Evolutionary conservation across 2,797 vertebrate genomes (phyloP), one percentile per base, ranked within the genome.

Genomic region (Alfaro cultratus): DNA sequence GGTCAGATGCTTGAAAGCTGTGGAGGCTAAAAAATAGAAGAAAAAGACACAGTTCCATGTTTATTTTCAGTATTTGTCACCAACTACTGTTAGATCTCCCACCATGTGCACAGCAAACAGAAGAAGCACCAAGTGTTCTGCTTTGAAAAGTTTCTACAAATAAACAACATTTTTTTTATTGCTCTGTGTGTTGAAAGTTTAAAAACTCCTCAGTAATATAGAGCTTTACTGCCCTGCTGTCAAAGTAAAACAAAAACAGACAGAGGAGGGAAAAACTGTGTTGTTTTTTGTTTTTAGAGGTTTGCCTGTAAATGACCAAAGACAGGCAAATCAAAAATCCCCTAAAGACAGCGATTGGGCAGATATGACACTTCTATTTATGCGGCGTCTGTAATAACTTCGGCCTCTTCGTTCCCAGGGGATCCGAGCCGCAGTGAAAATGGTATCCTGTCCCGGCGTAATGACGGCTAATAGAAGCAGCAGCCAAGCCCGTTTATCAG

Each of bases 401-500:
- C 75, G 39, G 79, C 70, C 85, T 77, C 55, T 64, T 83, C 78
- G 83, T 85, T 83, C 85, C 81, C 82, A 26, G 57, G 0, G 51
- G 81, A 86, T 80, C 73, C 47, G 16, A 23, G 51, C 72, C 55
- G 79, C 41, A 67, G 83, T 80, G 77, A 83, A 89, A 92, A 87
- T 74, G 80, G 81, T 81, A 78, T 87, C 83, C 89, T 90, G 85
- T 94, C 93, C 91, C 87, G 43, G 81, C 26, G 76, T 92, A 92
- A 94, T 94, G 89, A 93, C 29, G 85, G 88, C 82, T 92, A 94
- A 94, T 94, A 85, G 93, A 92, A 79, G 85, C 84, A 82, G 83
- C 87, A 85, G 91, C 88, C 76, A 41, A 71, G 85, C 76, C 83
- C 89, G 88, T 93, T 94, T 91, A 94, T 94, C 79, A 57, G 72